Evolutionary conservation across 2,113 vertebrate species (phyloP).

Genomic region (Patagioenas fasciata): DNA sequence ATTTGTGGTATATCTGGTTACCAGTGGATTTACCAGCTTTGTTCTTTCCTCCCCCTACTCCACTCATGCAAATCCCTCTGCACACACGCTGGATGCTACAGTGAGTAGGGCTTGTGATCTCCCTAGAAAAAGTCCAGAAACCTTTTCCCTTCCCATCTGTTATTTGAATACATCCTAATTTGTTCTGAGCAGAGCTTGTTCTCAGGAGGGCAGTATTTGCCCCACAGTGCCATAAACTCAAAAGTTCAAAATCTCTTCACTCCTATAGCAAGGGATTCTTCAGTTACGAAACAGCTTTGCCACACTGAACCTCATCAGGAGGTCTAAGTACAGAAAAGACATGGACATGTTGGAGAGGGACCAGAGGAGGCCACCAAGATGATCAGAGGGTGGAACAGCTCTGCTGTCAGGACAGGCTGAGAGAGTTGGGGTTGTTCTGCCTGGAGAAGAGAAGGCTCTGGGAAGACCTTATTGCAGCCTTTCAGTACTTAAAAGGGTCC

Average conservation of each 20-base stretch:
- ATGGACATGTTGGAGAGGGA: no score
- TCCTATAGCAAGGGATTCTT: background rate
- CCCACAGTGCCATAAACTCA: background rate
- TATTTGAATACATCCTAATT: background rate
- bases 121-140: background rate
- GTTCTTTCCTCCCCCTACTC: background rate
- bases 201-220: background rate
- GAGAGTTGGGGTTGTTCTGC: no score
- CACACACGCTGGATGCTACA: background rate
- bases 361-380: no score
- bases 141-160: background rate
- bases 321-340: no score
- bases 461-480: no score
- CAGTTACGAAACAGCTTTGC: accelerated
- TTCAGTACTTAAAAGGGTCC: no score
- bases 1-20: background rate
- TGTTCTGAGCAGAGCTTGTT: background rate
- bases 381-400: no score
- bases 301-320: background rate
- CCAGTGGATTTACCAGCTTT: background rate
- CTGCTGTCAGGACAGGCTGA: no score
- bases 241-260: background rate
- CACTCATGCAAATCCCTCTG: background rate
- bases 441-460: no score
- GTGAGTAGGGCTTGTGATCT: background rate